A percentile compares a stretch with the other conserved stretches of the same genome.
Conservation (phyloP, 1,140 invertebrate genomes). For the Tetragonula clypearis region DNA sequence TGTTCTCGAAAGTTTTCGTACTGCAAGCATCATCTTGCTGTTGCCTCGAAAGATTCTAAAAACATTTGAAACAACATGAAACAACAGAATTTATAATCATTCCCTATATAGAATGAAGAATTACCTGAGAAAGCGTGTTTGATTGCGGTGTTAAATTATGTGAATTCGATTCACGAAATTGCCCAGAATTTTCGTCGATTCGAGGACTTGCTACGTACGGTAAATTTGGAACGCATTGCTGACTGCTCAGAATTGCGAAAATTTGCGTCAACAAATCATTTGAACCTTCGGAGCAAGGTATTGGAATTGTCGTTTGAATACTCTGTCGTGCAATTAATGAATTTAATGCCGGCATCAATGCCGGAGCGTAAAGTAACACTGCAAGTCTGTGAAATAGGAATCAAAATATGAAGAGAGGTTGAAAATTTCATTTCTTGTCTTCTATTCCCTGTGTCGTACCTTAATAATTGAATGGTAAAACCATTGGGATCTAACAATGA, state of each 20-base stretch:
- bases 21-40: not conserved
- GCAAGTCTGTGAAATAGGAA: conserved; percentile 37
- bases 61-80: not conserved
- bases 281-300: conserved; percentile 38
- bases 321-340: conserved; percentile 48
- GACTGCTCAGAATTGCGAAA: conserved; percentile 32
- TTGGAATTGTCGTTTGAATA: conserved; percentile 28
- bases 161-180: not conserved
- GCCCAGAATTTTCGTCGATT: conserved; percentile 8
- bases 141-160: not conserved
- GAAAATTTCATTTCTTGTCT: not conserved
- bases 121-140: not conserved
- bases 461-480: conserved; percentile 52
- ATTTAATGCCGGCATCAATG: conserved; percentile 53
- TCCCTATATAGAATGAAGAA: too few relatives aligned
- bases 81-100: not conserved
- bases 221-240: conserved; percentile 48
- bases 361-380: conserved; percentile 47
- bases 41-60: not conserved
- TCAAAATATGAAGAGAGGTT: not conserved
- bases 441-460: conserved; percentile 14
- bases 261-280: conserved; percentile 51
- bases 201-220: conserved; percentile 3
- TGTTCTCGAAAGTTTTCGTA: not conserved
- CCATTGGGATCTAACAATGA: conserved; percentile 43